Percentiles rank a stretch among this genome's conserved stretches.
Evolutionary conservation across 1,140 invertebrate species (phyloP).

Genomic region (Drosophila eugracilis): DNA sequence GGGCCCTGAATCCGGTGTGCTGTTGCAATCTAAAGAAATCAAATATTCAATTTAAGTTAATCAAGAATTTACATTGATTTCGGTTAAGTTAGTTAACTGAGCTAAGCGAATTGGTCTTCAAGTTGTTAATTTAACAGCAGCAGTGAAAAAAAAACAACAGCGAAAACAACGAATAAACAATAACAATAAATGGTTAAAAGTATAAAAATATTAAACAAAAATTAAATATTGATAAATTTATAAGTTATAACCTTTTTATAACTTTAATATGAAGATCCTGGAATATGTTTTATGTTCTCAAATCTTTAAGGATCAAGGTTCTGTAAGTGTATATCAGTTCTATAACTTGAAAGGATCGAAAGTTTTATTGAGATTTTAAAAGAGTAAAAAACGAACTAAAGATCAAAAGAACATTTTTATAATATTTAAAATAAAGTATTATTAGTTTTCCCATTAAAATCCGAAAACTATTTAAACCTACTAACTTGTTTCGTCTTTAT

Average conservation of each 20-base stretch:
- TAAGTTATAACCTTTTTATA: background rate
- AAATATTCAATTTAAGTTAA: background rate
- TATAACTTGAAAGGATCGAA: too few species aligned
- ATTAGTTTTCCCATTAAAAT: too few species aligned
- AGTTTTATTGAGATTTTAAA: too few species aligned
- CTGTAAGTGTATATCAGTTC: too few species aligned
- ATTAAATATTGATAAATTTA: background rate
- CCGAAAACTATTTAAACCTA: too few species aligned
- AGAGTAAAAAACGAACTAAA: too few species aligned
- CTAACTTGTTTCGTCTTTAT: too few species aligned
- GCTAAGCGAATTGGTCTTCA: constrained; percentile 8
- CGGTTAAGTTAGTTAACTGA: background rate
- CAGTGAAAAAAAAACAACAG: constrained; percentile 29
- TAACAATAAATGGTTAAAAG: constrained; percentile 1
- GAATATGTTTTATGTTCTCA: too few species aligned
- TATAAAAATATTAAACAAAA: background rate
- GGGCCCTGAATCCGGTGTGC: constrained; percentile 92
- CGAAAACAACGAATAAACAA: constrained; percentile 22
- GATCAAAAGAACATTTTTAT: too few species aligned
- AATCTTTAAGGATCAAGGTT: too few species aligned
- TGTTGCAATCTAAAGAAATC: constrained; percentile 85
- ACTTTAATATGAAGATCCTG: too few species aligned
- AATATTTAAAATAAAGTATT: too few species aligned
- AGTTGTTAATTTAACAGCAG: constrained; percentile 25
- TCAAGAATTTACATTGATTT: background rate